Base-by-base conservation (phyloP, 2,113 vertebrate genomes). In the Dasyurus viverrinus region DNA sequence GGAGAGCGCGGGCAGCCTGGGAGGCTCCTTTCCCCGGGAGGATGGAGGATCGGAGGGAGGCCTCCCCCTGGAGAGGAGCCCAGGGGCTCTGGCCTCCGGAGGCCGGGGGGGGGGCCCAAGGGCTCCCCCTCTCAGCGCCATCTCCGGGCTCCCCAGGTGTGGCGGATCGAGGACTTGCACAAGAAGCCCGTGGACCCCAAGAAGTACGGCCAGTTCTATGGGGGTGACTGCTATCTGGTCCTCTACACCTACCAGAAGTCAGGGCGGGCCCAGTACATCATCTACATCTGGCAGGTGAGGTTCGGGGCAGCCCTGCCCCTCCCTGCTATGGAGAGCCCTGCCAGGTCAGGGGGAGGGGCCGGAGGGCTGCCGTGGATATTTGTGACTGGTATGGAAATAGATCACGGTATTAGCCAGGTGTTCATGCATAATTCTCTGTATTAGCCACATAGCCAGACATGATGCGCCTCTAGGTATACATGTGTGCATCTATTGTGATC, bases 201-300 rank as follows among this genome's bases (percentile, higher is more conserved):
- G 48, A 95, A 90, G 60, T 95, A 98, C 0, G 98, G 99, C 24
- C 99, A 98, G 97, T 98, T 99, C 97, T 99, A 98, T 1, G 98
- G 99, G 30, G 99, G 98, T 50, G 99, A 98, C 96, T 99, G 99
- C 97, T 99, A 99, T 97, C 98, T 99, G 53, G 95, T 99, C 92
- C 98, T 99, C 50, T 99, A 99, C 98, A 99, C 98, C 0, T 99
- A 99, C 93, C 92, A 98, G 54, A 97, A 98, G 1, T 98, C 98
- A 97, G 98, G 94, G 93, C 98, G 93, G 76, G 91, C 97, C 91
- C 98, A 96, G 97, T 98, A 99, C 96, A 90, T 99, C 93, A 98
- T 99, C n/a, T 99, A 99, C 96, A 99, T 99, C 0, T 99, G 99
- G 99, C 99, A 99, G 99, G 99, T 99, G 95, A 90, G 97, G 68